Conservation (phyloP, 2,797 vertebrate species). For the Pogoniulus pusillus region DNA sequence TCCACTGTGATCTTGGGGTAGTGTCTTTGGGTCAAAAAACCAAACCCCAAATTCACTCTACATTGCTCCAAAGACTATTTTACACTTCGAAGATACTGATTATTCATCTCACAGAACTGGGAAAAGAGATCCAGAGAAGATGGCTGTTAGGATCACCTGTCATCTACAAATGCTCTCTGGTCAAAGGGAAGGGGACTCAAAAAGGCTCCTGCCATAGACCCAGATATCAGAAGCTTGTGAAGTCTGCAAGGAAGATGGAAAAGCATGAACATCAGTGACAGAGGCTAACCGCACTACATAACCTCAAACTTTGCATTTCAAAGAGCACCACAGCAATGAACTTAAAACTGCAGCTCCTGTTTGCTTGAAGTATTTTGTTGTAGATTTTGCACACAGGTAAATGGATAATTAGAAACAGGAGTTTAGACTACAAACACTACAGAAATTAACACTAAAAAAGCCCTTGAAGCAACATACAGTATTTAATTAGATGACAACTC, state of each 20-base stretch:
- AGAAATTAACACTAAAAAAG: background rate
- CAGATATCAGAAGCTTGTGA: background rate
- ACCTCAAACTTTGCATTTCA: background rate
- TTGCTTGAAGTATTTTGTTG: background rate
- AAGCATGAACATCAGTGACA: background rate
- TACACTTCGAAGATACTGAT: background rate
- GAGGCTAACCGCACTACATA: background rate
- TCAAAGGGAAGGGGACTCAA: background rate
- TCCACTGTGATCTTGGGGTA: background rate
- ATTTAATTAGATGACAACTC: slow-evolving; percentile 22
- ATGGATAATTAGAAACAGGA: background rate
- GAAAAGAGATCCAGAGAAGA: background rate
- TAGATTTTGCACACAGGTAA: background rate
- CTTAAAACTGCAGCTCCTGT: background rate
- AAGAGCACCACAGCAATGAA: background rate
- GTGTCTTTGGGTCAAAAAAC: background rate
- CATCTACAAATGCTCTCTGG: background rate
- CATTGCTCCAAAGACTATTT: background rate
- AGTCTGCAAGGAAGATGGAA: background rate
- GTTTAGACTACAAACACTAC: background rate
- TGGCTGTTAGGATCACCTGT: background rate
- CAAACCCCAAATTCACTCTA: background rate
- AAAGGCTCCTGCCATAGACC: background rate
- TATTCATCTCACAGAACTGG: background rate
- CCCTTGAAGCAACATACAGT: background rate